These are phyloP conservation scores for Zoanthus sansibaricus DNA, from an alignment of 92 coral and sea anemone genomes.

Conservation along the genomic window DNA sequence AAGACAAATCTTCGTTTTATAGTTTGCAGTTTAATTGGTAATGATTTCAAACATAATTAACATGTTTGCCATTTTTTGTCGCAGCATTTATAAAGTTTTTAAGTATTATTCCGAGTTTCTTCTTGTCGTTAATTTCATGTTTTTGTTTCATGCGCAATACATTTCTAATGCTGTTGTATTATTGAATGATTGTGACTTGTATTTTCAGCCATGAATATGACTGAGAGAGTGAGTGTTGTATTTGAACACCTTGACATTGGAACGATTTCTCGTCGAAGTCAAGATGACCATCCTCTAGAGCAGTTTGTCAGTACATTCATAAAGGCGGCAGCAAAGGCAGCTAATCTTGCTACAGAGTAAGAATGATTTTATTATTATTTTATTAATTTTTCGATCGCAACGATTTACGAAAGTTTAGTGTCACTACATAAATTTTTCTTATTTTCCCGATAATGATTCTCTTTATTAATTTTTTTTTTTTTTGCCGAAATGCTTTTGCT, in stretches of 20 bases:
- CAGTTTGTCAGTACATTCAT: slow-evolving; percentile 34
- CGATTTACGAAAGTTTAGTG: background rate
- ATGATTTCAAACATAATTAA: too few relatives aligned
- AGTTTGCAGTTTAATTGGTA: too few relatives aligned
- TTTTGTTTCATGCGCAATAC: background rate
- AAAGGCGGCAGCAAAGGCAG: slow-evolving; percentile 21
- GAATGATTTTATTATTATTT: background rate
- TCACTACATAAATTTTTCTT: background rate
- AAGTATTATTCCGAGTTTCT: too few relatives aligned
- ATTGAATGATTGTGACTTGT: background rate
- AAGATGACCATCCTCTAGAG: background rate
- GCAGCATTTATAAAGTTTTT: too few relatives aligned
- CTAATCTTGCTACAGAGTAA: slow-evolving; percentile 41
- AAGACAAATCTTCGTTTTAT: too few relatives aligned
- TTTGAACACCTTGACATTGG: slow-evolving; percentile 28
- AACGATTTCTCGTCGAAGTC: slow-evolving; percentile 20
- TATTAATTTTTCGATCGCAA: background rate
- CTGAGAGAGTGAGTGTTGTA: slow-evolving; percentile 17
- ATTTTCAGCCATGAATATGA: slow-evolving; percentile 30
- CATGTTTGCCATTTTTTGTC: too few relatives aligned
- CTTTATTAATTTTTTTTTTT: too few relatives aligned
- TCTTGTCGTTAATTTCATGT: too few relatives aligned
- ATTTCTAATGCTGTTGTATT: background rate
- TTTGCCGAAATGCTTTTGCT: too few relatives aligned
- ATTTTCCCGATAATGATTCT: too few relatives aligned